Evolutionary conservation across 2,888 invertebrate species (phyloP), one percentile per base, ranked within the genome.

Genomic region (Parnassius glacialis): DNA sequence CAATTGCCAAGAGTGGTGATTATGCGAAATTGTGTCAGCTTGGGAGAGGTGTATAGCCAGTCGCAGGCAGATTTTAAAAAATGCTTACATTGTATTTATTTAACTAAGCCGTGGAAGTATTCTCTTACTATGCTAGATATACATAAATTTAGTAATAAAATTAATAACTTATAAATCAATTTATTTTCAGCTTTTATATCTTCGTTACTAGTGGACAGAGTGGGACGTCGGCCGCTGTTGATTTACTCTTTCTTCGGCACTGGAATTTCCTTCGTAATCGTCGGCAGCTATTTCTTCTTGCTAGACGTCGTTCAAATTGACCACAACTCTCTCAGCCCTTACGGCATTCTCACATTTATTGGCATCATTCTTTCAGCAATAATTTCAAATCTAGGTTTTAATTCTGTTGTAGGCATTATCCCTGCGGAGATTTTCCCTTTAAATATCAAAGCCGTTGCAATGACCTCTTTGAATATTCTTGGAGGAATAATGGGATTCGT

Each of bases 361-460:
- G 91, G 92, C 1, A 81, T 93, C n/a, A 74, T 84, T 9, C 9
- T 75, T 1, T 74, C 79, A 0, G 77, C 73, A 11, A 71, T 85
- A 0, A 69, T 81, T 1, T 75, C 83, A 0, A 77, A 78, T 11
- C 25, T 88, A 41, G 94, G 93, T 0, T 84, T 90, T 52, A 89
- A 88, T 56, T 91, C 92, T 0, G 69, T 93, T n/a, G 78, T 85
- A 0, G 86, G 85, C 57, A 78, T 93, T 62, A 81, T 92, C 16
- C 65, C 64, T 11, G 92, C 92, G 0, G 93, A 93, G 73, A 76
- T 93, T 10, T 93, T 93, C 64, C 92, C 93, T 0, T 80, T 93
- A 2, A 93, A 93, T 67, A 89, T 93, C 0, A 93, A 93, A 71
- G 90, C 92, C 0, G 72, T 87, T 0, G 93, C 93, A 0, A 87